Conservation (phyloP, 2,113 vertebrate species). For the Micronisus gabar region DNA sequence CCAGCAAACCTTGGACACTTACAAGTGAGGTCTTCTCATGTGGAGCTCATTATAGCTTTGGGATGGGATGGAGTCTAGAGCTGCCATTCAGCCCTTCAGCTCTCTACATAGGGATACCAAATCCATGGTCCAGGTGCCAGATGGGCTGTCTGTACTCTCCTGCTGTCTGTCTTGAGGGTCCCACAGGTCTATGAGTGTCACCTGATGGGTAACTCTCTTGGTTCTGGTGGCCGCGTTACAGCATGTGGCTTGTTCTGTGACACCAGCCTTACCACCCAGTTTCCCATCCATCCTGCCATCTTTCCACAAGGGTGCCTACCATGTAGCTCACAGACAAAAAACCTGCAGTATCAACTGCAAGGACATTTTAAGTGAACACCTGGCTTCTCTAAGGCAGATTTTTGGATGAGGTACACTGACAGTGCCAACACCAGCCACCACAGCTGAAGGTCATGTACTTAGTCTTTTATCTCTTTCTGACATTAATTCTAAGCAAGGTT, state of each 20-base stretch:
- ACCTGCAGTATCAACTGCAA: not conserved
- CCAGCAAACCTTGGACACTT: not conserved
- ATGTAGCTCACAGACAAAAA: not conserved
- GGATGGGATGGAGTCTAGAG: not conserved
- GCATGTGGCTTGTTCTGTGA: not conserved
- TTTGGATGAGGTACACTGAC: rapidly evolving
- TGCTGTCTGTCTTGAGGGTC: not conserved
- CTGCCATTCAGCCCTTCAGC: not conserved
- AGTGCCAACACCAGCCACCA: not conserved
- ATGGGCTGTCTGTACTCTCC: not conserved
- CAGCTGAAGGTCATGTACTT: not conserved
- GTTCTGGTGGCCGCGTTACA: not conserved
- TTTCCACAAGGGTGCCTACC: not conserved
- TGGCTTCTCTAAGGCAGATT: not conserved
- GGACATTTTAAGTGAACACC: not conserved
- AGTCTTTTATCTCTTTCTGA: not conserved
- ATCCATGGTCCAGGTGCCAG: not conserved
- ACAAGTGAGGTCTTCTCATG: not conserved
- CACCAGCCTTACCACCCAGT: not conserved
- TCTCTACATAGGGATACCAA: not conserved
- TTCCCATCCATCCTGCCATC: not conserved
- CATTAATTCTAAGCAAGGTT: not conserved
- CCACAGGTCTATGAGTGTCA: not conserved
- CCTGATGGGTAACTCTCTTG: not conserved
- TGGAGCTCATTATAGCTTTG: not conserved